Percentiles rank a stretch among this genome's conserved stretches.
phyloP scores from a whole-genome alignment of 37 sponge, comb jelly and placozoan species.

The Diacarnus erythraeanus region DNA sequence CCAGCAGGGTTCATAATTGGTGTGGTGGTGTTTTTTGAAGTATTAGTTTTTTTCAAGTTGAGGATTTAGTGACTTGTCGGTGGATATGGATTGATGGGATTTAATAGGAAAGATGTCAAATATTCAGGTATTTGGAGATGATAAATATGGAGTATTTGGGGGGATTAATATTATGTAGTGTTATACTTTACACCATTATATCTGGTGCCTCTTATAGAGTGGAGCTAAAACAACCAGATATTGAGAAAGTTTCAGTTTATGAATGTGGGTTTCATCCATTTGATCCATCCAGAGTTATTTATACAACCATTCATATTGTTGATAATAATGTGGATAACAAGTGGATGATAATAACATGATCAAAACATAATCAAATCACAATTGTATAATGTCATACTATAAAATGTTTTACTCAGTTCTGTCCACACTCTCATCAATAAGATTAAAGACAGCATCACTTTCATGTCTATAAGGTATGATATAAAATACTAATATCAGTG shows the following conservation, averaged over 20 bases:
- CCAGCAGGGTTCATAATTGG: conserved; percentile 68
- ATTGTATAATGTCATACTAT: too few species aligned
- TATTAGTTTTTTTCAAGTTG: conserved; percentile 3
- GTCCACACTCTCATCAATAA: too few species aligned
- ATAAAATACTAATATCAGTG: too few species aligned
- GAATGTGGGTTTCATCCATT: conserved; percentile 59
- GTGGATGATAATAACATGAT: too few species aligned
- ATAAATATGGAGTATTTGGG: conserved; percentile 68
- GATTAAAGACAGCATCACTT: too few species aligned
- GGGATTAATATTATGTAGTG: conserved; percentile 69
- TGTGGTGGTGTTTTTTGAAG: conserved; percentile 45
- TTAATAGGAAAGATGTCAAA: conserved; percentile 22
- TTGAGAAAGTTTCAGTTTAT: conserved; percentile 1
- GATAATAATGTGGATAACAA: conserved; percentile 72
- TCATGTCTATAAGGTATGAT: too few species aligned
- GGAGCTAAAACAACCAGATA: conserved; percentile 67
- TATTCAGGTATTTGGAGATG: too few species aligned
- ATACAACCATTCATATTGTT: conserved; percentile 70
- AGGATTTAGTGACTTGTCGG: not conserved
- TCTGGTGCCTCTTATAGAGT: conserved; percentile 74
- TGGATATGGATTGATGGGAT: conserved; percentile 22
- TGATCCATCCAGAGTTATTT: conserved; percentile 70
- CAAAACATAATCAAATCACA: too few species aligned
- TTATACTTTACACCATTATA: conserved; percentile 67
- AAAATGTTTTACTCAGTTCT: too few species aligned